Conservation (phyloP, 2,888 invertebrate species). For the Andrena dorsata region DNA sequence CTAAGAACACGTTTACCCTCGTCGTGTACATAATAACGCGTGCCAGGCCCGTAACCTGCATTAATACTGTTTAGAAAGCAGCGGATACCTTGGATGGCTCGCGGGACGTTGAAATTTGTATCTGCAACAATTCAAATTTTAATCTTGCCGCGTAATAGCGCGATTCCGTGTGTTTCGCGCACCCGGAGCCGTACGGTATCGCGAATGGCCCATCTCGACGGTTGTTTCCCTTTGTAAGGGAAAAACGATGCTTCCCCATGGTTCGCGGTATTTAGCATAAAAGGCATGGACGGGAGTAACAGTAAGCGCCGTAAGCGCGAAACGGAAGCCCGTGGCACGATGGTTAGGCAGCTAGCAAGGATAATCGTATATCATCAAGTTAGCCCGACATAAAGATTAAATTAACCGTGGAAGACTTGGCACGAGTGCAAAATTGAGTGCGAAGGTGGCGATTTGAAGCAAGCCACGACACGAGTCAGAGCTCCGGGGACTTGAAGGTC, state of each 20-base stretch:
- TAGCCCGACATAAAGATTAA: no score
- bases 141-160: constrained; percentile 54
- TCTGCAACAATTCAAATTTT: constrained; percentile 64
- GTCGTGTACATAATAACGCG: constrained; percentile 5
- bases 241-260: constrained; percentile 41
- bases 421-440: no score
- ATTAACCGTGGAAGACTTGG: no score
- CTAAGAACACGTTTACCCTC: neutral
- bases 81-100: constrained; percentile 6
- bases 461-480: no score
- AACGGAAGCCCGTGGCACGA: constrained; percentile 8
- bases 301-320: neutral
- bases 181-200: constrained; percentile 31
- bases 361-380: no score
- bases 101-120: constrained; percentile 50
- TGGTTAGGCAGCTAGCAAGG: no score
- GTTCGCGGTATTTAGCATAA: constrained; percentile 43
- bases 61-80: constrained; percentile 35
- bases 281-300: constrained; percentile 4
- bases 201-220: constrained; percentile 43
- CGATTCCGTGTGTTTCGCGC: constrained; percentile 44
- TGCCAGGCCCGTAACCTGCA: constrained; percentile 7
- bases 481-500: neutral
- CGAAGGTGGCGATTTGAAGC: no score
- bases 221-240: constrained; percentile 46